Evolutionary conservation across 2,113 vertebrate genomes (phyloP), one percentile per base, ranked within the genome.

Genomic region (Mugil cephalus): DNA sequence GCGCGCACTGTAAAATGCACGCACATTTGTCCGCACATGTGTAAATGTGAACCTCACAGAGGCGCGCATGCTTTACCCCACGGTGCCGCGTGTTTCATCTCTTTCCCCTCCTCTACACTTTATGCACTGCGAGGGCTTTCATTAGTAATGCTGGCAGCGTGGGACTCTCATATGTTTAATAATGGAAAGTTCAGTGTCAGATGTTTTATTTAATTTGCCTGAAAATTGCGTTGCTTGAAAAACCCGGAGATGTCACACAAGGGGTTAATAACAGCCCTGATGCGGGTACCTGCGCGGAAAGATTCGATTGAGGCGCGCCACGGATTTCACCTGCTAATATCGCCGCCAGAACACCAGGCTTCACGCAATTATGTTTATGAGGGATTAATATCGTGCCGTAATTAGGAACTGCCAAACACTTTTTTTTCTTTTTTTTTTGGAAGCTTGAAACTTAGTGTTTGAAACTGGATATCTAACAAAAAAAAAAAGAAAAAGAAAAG

Each of bases 1-100:
- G 21, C n/a, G 39, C 35, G 69, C 70, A n/a, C n/a, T n/a, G n/a
- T n/a, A n/a, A 58, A 64, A 66, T 69, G 60, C 69, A 40, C 10
- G 12, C 18, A 55, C 64, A 40, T 21, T 61, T 68, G 21, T 38
- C 14, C 14, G 4, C 10, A 10, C 51, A 46, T 8, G 1, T 42
- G 24, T 46, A 56, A 43, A 68, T 1, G 66, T 40, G 4, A 58
- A 17, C 3, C 50, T 19, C 9, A 70, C 35, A 58, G 13, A 66
- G n/a, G n/a, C n/a, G n/a, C n/a, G 38, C 10, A 30, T 12, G 24
- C 13, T 52, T 67, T 30, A 11, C 13, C 6, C 46, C 18, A 38
- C 59, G 30, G 34, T 1, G n/a, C 42, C 11, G 10, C 71, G 40
- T 67, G 53, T 56, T 35, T n/a, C 14, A 62, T 14, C 47, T 56